Percentiles rank a stretch among this genome's conserved stretches.
phyloP scores from a whole-genome alignment of 2,888 invertebrate species.

The Nezara viridula region DNA sequence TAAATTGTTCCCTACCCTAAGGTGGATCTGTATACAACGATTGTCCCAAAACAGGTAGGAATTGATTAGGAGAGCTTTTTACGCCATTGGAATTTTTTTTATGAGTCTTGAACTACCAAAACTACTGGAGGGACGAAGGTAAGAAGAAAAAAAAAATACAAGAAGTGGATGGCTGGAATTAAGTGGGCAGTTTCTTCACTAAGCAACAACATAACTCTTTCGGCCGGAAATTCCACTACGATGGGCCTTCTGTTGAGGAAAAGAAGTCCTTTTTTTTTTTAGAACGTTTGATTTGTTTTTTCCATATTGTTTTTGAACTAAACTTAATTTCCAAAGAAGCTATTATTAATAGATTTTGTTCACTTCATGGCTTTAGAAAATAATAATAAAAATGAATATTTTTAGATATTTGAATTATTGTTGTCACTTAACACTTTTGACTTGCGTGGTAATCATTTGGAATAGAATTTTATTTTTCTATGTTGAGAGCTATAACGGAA shows the following conservation, averaged over 20 bases:
- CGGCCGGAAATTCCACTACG: slow-evolving; percentile 32
- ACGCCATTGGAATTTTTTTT: slow-evolving; percentile 24
- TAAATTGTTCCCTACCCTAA: slow-evolving; percentile 31
- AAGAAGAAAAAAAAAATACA: not conserved
- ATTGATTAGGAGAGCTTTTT: slow-evolving; percentile 11
- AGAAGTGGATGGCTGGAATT: slow-evolving; percentile 35
- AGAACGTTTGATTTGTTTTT: not conserved
- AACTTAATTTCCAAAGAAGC: too few relatives aligned
- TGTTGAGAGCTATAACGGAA: too few relatives aligned
- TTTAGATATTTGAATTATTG: too few relatives aligned
- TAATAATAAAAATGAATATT: too few relatives aligned
- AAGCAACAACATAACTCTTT: slow-evolving; percentile 20
- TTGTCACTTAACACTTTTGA: too few relatives aligned
- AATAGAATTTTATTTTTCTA: too few relatives aligned
- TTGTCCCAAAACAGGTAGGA: slow-evolving; percentile 34
- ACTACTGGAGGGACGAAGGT: slow-evolving; percentile 25
- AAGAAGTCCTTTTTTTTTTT: not conserved
- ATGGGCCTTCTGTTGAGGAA: not conserved
- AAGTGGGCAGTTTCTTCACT: slow-evolving; percentile 24
- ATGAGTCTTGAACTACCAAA: slow-evolving; percentile 7
- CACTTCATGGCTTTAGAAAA: too few relatives aligned
- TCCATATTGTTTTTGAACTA: too few relatives aligned
- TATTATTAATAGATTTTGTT: too few relatives aligned
- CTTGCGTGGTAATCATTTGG: too few relatives aligned
- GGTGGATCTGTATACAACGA: slow-evolving; percentile 25